phyloP scores from a whole-genome alignment of 2,113 vertebrate genomes.

The Stigmatopora nigra region DNA sequence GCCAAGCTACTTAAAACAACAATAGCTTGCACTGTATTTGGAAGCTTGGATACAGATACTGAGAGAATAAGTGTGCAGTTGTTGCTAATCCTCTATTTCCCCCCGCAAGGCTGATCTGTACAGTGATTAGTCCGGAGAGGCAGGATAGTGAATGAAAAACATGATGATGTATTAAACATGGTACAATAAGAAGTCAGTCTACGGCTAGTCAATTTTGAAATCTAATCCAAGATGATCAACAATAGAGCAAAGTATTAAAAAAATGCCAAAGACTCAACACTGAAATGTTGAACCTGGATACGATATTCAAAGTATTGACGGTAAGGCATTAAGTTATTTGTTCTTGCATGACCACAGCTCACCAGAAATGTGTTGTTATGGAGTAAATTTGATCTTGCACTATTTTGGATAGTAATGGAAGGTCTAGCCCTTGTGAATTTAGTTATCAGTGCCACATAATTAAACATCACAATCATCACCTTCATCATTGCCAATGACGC shows the following conservation, averaged over 20 bases:
- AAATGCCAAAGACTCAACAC: neutral
- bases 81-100: constrained; percentile 71
- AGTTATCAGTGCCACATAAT: too few species aligned
- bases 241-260: too few species aligned
- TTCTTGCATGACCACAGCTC: too few species aligned
- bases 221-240: neutral
- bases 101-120: constrained; percentile 55
- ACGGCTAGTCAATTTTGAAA: constrained; percentile 15
- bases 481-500: too few species aligned
- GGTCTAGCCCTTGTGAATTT: too few species aligned
- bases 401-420: too few species aligned
- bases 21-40: constrained; percentile 63
- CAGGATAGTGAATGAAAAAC: constrained; percentile 23
- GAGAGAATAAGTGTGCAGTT: constrained; percentile 61
- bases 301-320: neutral
- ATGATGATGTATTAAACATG: constrained; percentile 20
- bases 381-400: too few species aligned
- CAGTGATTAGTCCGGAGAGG: constrained; percentile 57
- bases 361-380: too few species aligned
- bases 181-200: constrained; percentile 30
- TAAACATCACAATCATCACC: too few species aligned
- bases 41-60: constrained; percentile 48
- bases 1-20: constrained; percentile 63
- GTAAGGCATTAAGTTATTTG: too few species aligned
- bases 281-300: neutral